phyloP scores from a whole-genome alignment of 1,140 invertebrate species.

The Vanessa atalanta region DNA sequence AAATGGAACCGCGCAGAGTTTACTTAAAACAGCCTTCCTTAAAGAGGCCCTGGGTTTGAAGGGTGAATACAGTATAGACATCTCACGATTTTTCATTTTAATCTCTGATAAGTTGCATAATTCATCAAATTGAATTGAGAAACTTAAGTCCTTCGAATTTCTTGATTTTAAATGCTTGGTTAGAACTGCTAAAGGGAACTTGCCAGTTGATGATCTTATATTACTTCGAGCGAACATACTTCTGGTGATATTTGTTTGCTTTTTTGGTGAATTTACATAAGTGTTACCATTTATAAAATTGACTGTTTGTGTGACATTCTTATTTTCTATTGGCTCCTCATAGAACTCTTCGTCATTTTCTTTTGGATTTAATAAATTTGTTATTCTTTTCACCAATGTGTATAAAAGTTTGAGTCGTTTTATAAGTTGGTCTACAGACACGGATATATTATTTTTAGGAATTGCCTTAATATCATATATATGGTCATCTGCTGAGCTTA shows the following conservation, averaged over 20 bases:
- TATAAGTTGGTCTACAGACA: slow-evolving; percentile 58
- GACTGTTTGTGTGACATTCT: slow-evolving; percentile 57
- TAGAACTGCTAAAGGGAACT: slow-evolving; percentile 55
- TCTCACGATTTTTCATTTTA: slow-evolving; percentile 36
- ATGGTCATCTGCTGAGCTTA: slow-evolving; percentile 51
- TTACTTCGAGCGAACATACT: slow-evolving; percentile 66
- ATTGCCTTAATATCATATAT: slow-evolving; percentile 48
- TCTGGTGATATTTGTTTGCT: slow-evolving; percentile 48
- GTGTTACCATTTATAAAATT: slow-evolving; percentile 50
- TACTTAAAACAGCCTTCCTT: slow-evolving; percentile 57
- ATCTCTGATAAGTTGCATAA: slow-evolving; percentile 52
- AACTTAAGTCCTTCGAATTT: slow-evolving; percentile 59
- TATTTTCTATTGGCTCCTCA: slow-evolving; percentile 45
- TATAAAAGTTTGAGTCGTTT: slow-evolving; percentile 74
- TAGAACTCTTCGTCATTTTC: slow-evolving; percentile 62
- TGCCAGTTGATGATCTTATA: slow-evolving; percentile 51
- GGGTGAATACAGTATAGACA: slow-evolving; percentile 63
- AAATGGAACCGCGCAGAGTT: slow-evolving; percentile 30
- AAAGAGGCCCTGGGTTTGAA: slow-evolving; percentile 55
- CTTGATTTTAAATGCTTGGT: slow-evolving; percentile 57
- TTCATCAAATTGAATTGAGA: slow-evolving; percentile 64
- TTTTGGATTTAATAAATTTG: slow-evolving; percentile 54
- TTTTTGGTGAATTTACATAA: slow-evolving; percentile 54
- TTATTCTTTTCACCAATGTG: slow-evolving; percentile 65
- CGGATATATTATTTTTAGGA: slow-evolving; percentile 33